Evolutionary conservation across 2,797 vertebrate genomes (phyloP).

Genomic region (Ptychadena robeensis): DNA sequence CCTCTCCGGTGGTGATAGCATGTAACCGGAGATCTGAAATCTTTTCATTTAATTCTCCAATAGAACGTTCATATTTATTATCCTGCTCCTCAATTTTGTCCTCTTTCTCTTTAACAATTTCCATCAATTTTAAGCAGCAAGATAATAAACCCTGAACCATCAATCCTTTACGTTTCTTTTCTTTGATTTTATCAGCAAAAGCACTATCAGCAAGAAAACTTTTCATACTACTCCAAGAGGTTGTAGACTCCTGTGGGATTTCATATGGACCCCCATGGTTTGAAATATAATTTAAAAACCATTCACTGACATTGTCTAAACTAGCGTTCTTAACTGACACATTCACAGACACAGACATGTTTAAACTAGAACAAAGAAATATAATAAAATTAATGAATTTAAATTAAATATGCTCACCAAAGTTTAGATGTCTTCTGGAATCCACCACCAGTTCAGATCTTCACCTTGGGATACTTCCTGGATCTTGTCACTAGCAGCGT

Average conservation of each 20-base stretch:
- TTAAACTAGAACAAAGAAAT: too few species aligned
- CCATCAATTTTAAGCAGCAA: not conserved
- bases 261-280: constrained; percentile 4
- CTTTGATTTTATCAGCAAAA: not conserved
- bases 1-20: not conserved
- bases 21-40: not conserved
- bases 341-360: too few species aligned
- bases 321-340: too few species aligned
- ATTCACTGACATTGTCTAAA: not conserved
- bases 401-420: too few species aligned
- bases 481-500: too few species aligned
- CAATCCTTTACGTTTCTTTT: not conserved
- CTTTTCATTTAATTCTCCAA: not conserved
- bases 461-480: too few species aligned
- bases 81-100: not conserved
- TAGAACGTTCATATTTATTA: not conserved
- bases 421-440: too few species aligned
- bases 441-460: too few species aligned
- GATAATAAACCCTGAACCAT: not conserved
- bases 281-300: constrained; percentile 2
- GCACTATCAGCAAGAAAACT: not conserved
- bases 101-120: not conserved
- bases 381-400: too few species aligned
- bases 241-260: not conserved
- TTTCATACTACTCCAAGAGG: not conserved